Conservation (phyloP, 2,113 vertebrate species). For the Accipiter virgatus region DNA sequence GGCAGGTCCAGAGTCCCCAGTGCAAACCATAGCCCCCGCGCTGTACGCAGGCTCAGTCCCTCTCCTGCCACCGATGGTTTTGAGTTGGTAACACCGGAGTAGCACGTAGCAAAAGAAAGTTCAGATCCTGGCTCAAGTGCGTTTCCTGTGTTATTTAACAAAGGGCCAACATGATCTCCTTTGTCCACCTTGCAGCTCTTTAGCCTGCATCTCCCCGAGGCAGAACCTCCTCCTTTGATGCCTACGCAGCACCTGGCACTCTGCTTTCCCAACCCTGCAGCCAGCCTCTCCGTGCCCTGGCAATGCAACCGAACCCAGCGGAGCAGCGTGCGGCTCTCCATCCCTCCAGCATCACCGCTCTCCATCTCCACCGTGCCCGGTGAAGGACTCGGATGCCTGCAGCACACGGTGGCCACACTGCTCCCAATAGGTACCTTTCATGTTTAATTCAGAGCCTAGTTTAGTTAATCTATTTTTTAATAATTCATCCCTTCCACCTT, state of each 20-base stretch:
- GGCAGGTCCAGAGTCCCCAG: not conserved
- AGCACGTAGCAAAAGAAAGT: not conserved
- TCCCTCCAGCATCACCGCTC: not conserved
- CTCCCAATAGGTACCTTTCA: slow-evolving; percentile 15
- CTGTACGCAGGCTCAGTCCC: accelerated
- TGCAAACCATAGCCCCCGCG: not conserved
- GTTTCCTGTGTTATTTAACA: not conserved
- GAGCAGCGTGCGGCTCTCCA: not conserved
- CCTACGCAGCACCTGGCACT: not conserved
- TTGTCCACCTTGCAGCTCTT: not conserved
- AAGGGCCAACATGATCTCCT: not conserved
- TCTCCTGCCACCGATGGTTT: not conserved
- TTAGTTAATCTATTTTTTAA: slow-evolving; percentile 75
- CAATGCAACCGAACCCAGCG: accelerated
- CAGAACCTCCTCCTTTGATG: not conserved
- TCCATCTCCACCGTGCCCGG: not conserved
- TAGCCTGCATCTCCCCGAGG: accelerated
- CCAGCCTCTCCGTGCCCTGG: not conserved
- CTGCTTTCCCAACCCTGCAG: accelerated
- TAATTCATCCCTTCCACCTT: slow-evolving; percentile 76
- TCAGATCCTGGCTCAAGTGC: not conserved
- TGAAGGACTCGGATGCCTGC: not conserved
- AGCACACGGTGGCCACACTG: not conserved
- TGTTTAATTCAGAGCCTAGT: slow-evolving; percentile 72
- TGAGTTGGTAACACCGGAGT: not conserved